Evolutionary conservation across 2,113 vertebrate species (phyloP).

Genomic region (Chloroceryle aenea): DNA sequence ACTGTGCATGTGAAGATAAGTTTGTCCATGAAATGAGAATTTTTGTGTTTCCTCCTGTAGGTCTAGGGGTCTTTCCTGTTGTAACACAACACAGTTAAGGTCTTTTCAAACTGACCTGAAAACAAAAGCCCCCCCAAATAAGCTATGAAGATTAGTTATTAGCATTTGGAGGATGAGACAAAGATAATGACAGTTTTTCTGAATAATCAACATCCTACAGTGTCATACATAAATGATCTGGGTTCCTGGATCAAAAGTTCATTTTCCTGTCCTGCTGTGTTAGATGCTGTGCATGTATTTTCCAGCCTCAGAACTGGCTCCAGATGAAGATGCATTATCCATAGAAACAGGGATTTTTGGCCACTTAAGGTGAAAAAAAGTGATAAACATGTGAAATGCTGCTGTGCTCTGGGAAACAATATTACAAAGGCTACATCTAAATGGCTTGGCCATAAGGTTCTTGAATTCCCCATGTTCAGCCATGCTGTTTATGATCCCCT

Average conservation of each 20-base stretch:
- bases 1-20: neutral
- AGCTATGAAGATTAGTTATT: neutral
- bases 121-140: neutral
- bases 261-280: neutral
- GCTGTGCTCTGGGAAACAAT: neutral
- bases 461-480: neutral
- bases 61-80: neutral
- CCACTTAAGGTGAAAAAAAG: neutral
- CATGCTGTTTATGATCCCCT: neutral
- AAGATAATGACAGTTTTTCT: neutral
- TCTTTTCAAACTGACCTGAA: neutral
- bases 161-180: neutral
- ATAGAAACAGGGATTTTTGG: neutral
- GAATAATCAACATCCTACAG: neutral
- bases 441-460: neutral
- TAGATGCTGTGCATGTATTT: neutral
- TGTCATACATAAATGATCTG: neutral
- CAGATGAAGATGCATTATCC: neutral
- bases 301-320: neutral
- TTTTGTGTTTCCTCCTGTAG: neutral
- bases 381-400: neutral
- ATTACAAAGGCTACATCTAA: neutral
- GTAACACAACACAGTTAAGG: neutral
- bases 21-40: neutral
- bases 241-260: neutral